These are phyloP conservation scores for Dynastes hyllus DNA, from an alignment of 2,888 invertebrate genomes.

Conservation along the genomic window DNA sequence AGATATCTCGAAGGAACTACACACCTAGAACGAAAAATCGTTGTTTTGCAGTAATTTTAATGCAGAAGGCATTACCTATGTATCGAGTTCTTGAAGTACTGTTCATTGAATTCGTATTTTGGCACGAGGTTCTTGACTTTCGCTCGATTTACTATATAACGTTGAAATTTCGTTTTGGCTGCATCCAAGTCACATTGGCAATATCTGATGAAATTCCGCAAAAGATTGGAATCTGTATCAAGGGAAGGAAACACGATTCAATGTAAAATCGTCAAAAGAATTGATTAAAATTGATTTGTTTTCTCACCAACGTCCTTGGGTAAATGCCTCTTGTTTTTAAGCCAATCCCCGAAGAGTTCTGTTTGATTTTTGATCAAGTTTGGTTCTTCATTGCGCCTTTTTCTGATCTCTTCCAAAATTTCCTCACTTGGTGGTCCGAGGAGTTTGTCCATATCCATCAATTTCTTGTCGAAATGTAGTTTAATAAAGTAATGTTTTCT, in stretches of 20 bases:
- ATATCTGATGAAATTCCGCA: conserved; percentile 75
- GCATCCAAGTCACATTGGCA: conserved; percentile 79
- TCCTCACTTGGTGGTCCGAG: background rate
- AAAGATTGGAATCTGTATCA: conserved; percentile 23
- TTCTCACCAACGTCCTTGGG: conserved; percentile 22
- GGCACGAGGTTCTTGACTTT: conserved; percentile 66
- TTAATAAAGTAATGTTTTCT: too few relatives aligned
- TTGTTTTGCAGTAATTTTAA: background rate
- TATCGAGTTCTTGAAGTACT: background rate
- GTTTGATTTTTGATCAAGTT: background rate
- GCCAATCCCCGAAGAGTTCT: conserved; percentile 5
- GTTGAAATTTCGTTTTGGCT: conserved; percentile 78
- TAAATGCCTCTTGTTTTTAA: background rate
- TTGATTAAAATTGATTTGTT: conserved; percentile 50
- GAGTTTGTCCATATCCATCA: background rate
- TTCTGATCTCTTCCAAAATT: background rate
- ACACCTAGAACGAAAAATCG: background rate
- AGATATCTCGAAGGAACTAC: background rate
- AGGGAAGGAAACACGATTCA: conserved; percentile 70
- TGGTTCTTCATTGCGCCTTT: background rate
- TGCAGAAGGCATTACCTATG: background rate
- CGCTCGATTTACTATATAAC: conserved; percentile 76
- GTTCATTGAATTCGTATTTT: background rate
- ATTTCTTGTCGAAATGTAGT: too few relatives aligned
- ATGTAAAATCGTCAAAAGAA: conserved; percentile 4